A percentile compares a stretch with the other conserved stretches of the same genome.
phyloP scores from a whole-genome alignment of 2,797 vertebrate genomes.

The Hoplostethus mediterraneus region DNA sequence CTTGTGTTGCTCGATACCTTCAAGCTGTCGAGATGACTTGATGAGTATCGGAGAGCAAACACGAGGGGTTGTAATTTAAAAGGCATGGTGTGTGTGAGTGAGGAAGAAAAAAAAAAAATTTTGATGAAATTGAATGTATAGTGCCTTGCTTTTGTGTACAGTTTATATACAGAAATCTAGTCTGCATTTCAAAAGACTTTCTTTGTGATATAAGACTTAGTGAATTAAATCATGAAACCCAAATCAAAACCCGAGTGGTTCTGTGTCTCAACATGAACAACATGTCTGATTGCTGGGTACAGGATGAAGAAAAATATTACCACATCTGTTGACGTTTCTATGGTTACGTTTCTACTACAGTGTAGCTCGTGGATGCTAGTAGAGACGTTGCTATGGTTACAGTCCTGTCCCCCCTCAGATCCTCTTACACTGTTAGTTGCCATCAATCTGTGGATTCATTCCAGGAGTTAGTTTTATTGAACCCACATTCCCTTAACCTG shows the following conservation, averaged over 20 bases:
- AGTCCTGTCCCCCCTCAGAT: too few relatives aligned
- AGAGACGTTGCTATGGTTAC: too few relatives aligned
- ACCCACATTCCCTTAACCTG: too few relatives aligned
- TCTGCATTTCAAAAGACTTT: constrained; percentile 93
- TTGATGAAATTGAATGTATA: constrained; percentile 88
- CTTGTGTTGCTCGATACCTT: constrained; percentile 64
- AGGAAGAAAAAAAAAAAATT: constrained; percentile 49
- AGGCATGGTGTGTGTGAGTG: constrained; percentile 69
- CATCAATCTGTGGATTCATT: too few relatives aligned
- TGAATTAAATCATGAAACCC: constrained; percentile 86
- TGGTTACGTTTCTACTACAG: too few relatives aligned
- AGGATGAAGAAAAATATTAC: too few relatives aligned
- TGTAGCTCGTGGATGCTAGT: too few relatives aligned
- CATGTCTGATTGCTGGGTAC: too few relatives aligned
- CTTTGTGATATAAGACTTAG: constrained; percentile 91
- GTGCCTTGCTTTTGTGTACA: constrained; percentile 99
- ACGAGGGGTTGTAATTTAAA: constrained; percentile 73
- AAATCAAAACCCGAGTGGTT: constrained; percentile 27
- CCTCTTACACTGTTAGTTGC: too few relatives aligned
- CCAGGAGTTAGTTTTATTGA: too few relatives aligned
- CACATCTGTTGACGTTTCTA: too few relatives aligned
- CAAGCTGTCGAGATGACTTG: constrained; percentile 66
- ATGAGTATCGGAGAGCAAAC: constrained; percentile 79
- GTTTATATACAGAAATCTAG: constrained; percentile 97
- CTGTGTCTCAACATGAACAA: constrained; percentile 4